Conservation (phyloP, 2,888 invertebrate genomes). For the Crocallis elinguaria region DNA sequence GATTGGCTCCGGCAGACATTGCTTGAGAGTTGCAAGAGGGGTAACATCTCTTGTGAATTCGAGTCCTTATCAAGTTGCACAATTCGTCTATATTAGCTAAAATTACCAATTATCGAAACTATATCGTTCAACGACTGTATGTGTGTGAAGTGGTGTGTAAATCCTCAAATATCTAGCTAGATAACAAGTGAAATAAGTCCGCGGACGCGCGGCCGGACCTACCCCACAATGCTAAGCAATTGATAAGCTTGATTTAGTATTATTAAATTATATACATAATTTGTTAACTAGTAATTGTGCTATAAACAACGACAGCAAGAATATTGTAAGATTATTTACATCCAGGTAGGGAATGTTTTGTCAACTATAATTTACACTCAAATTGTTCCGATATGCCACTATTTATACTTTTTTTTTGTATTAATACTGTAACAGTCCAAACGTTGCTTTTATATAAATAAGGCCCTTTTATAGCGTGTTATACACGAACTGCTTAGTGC, state of each 20-base stretch:
- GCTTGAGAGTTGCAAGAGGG: too few relatives aligned
- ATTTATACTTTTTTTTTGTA: conserved; percentile 58
- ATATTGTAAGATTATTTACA: conserved; percentile 19
- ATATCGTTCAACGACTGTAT: too few relatives aligned
- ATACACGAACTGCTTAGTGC: conserved; percentile 7
- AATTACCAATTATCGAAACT: too few relatives aligned
- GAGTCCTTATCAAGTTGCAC: too few relatives aligned
- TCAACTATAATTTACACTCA: conserved; percentile 39
- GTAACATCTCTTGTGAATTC: too few relatives aligned
- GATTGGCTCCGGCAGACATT: too few relatives aligned
- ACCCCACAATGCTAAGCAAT: too few relatives aligned
- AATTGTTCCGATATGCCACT: conserved; percentile 63
- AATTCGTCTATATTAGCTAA: too few relatives aligned
- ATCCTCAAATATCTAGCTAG: too few relatives aligned
- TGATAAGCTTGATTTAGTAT: conserved; percentile 20
- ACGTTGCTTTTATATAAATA: conserved; percentile 59
- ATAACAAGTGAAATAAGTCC: too few relatives aligned
- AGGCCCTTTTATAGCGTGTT: conserved; percentile 46
- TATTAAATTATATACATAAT: conserved; percentile 30
- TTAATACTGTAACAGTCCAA: conserved; percentile 78
- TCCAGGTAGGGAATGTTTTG: conserved; percentile 31
- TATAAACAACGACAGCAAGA: conserved; percentile 27
- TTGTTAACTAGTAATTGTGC: conserved; percentile 31
- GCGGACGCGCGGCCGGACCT: too few relatives aligned
- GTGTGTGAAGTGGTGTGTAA: too few relatives aligned